These are phyloP conservation scores for Tragelaphus buxtoni DNA, from an alignment of 2,113 vertebrate genomes.

Conservation along the genomic window DNA sequence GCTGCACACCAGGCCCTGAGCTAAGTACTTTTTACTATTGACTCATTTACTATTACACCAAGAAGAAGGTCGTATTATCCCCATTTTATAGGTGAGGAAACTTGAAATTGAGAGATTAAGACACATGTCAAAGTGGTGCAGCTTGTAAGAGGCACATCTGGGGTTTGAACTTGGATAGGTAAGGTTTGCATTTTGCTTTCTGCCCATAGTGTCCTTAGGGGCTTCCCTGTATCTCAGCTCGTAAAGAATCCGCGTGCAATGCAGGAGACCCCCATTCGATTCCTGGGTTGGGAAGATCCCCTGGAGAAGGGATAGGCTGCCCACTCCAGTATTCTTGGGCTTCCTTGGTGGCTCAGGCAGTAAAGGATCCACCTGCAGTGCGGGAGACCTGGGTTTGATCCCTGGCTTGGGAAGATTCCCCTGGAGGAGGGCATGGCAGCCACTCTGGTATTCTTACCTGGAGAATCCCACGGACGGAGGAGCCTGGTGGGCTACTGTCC, in stretches of 20 bases:
- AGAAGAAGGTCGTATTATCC: not conserved
- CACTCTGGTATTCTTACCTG: not conserved
- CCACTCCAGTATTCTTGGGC: not conserved
- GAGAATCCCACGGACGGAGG: not conserved
- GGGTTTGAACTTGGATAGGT: not conserved
- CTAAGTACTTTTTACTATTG: not conserved
- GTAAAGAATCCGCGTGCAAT: not conserved
- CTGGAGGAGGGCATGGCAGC: not conserved
- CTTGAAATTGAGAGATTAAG: not conserved
- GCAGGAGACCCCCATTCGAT: fast-evolving
- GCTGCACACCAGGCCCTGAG: too few species aligned
- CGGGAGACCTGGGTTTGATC: not conserved
- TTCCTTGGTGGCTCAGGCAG: not conserved
- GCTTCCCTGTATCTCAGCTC: not conserved
- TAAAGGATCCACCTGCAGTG: not conserved
- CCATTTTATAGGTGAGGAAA: not conserved
- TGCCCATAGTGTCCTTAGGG: not conserved
- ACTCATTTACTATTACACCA: not conserved
- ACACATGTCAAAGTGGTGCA: not conserved
- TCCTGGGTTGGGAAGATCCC: not conserved
- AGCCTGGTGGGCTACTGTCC: not conserved
- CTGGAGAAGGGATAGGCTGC: not conserved
- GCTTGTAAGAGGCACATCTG: not conserved
- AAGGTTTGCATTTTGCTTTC: not conserved
- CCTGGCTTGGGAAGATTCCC: not conserved